Percentiles rank a stretch among this genome's conserved stretches.
These are phyloP conservation scores for Cheumatopsyche charites DNA, from an alignment of 1,140 invertebrate species.

Conservation along the genomic window DNA sequence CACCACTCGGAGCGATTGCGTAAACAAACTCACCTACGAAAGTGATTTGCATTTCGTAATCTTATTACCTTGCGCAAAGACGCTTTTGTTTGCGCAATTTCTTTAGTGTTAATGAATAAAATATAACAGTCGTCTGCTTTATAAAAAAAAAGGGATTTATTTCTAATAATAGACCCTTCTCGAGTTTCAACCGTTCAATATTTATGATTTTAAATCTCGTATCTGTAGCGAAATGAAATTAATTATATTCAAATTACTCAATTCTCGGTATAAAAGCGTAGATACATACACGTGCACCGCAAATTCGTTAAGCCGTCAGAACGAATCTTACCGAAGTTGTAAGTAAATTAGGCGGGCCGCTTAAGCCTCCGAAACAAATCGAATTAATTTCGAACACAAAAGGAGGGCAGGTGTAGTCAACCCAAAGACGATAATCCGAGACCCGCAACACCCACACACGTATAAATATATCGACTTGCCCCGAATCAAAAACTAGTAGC, in stretches of 20 bases:
- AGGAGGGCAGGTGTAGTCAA: conserved; percentile 19
- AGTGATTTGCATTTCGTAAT: conserved; percentile 24
- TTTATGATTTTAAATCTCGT: no score
- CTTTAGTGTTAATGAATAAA: neutral
- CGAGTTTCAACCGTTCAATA: no score
- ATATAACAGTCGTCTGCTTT: no score
- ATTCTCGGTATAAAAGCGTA: no score
- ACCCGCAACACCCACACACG: no score
- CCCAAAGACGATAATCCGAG: conserved; percentile 11
- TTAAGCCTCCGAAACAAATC: conserved; percentile 11
- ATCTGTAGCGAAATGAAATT: no score
- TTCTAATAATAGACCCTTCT: no score
- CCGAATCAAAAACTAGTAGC: no score
- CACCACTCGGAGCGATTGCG: conserved; percentile 1
- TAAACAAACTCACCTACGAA: conserved; percentile 26
- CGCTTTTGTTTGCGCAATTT: conserved; percentile 14
- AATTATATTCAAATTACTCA: no score
- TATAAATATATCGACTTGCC: no score
- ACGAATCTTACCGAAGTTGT: conserved; percentile 3
- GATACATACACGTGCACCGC: no score
- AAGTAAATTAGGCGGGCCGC: conserved; percentile 16
- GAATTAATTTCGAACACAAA: conserved; percentile 19
- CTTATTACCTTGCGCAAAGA: conserved; percentile 24
- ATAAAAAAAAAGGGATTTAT: no score
- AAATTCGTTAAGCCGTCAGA: neutral